Evolutionary conservation across 2,113 vertebrate genomes (phyloP).

Genomic region (Scortum barcoo): DNA sequence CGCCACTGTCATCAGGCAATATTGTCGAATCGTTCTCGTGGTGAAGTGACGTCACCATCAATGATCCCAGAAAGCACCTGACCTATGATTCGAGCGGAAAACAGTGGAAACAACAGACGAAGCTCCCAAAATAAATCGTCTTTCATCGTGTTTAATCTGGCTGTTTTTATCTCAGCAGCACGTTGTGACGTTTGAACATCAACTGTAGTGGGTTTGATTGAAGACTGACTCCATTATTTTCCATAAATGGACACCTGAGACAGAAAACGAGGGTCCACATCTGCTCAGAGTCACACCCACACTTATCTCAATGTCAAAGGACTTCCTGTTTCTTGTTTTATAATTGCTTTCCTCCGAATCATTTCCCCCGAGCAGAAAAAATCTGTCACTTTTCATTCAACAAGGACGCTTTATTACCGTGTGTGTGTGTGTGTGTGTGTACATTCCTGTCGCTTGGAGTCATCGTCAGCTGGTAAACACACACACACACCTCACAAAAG

Average conservation of each 20-base stretch:
- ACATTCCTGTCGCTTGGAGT: not conserved
- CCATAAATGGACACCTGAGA: not conserved
- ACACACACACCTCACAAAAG: conserved; percentile 25
- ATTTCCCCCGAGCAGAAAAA: not conserved
- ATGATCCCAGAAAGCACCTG: too few relatives aligned
- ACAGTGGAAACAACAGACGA: too few relatives aligned
- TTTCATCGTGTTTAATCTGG: too few relatives aligned
- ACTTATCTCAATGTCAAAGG: not conserved
- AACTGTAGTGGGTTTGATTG: not conserved
- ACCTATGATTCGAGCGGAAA: too few relatives aligned
- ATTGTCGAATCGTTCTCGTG: too few relatives aligned
- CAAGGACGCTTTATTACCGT: not conserved
- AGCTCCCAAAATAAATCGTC: too few relatives aligned
- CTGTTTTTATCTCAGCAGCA: too few relatives aligned
- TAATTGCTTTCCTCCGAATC: too few relatives aligned
- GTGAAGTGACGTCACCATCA: too few relatives aligned
- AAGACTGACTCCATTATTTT: not conserved
- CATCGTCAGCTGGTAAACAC: conserved; percentile 2
- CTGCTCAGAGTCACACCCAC: not conserved
- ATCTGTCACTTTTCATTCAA: conserved; percentile 12
- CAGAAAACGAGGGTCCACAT: not conserved
- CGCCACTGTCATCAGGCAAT: too few relatives aligned
- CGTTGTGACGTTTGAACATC: too few relatives aligned
- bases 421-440: conserved; percentile 5
- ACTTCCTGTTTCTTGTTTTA: conserved; percentile 14